Evolutionary conservation across 2,113 vertebrate species (phyloP), one percentile per base, ranked within the genome.

Genomic region (Piaya cayana): DNA sequence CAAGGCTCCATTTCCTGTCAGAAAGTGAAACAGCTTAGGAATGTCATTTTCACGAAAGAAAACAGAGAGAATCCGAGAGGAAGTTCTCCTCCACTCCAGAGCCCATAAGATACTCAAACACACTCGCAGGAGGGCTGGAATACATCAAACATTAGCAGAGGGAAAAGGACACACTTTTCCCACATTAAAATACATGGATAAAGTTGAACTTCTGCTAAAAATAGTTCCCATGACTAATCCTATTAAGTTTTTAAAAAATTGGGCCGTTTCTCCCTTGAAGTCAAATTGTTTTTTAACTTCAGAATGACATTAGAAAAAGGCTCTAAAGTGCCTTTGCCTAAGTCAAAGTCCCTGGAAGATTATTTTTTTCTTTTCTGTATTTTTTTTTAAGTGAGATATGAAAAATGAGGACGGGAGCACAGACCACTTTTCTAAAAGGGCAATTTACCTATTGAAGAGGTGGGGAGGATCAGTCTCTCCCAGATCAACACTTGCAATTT

Each of bases 21-120:
- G 98, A 99, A 99, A 99, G 99, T 99, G 99, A 99, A 99, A 99
- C 99, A 98, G 98, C 99, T 99, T 99, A 98, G 99, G 99, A 99
- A 99, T 99, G 99, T 99, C 99, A 99, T 99, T 99, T 99, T 99
- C 98, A 98, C 98, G 98, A 99, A 99, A 99, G 99, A 99, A 99
- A 99, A 99, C 99, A 99, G 99, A 99, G 99, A 99, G 98, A 98
- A 99, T 99, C 98, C 98, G 98, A 99, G 98, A 99, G 99, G 99
- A 99, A 99, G 99, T 99, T 98, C 99, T 99, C 98, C 98, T 99
- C 98, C 98, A 98, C 98, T 98, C 98, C 98, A 98, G 98, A 98
- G 98, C 98, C 98, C 98, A 98, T 98, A 98, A 98, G 98, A 98
- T 98, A 98, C 98, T 98, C 98, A 98, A 98, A 98, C 98, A 98